Percentiles rank a stretch among this genome's conserved stretches.
These are phyloP conservation scores for Eurosta solidaginis DNA, from an alignment of 1,140 invertebrate species.

Conservation along the genomic window DNA sequence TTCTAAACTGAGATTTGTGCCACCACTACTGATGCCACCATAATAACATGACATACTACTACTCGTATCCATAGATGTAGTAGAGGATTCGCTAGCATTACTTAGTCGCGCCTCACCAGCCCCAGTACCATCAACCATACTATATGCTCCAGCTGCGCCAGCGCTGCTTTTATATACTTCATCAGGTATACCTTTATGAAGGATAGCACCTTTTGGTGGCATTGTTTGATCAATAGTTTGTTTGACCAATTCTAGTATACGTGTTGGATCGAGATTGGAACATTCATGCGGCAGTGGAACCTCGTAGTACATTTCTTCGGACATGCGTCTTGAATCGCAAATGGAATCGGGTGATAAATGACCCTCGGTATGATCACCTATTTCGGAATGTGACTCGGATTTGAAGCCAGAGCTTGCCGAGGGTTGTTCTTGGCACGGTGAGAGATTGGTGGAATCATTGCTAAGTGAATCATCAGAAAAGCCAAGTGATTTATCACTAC, in stretches of 20 bases:
- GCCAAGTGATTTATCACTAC: conserved; percentile 67
- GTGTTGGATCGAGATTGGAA: conserved; percentile 74
- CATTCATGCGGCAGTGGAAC: conserved; percentile 79
- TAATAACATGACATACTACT: neutral
- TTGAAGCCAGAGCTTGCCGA: conserved; percentile 59
- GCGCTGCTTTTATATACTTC: conserved; percentile 47
- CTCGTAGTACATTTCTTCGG: conserved; percentile 66
- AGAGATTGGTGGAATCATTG: conserved; percentile 65
- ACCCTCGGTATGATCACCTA: conserved; percentile 57
- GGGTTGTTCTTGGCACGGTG: conserved; percentile 58
- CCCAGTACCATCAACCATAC: too few species aligned
- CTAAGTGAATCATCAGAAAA: conserved; percentile 72
- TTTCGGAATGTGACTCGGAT: conserved; percentile 58
- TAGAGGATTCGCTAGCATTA: neutral
- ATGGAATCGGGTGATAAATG: conserved; percentile 57
- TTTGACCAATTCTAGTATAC: conserved; percentile 82
- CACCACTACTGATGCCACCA: conserved; percentile 38
- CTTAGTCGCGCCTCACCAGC: neutral
- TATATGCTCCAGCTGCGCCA: conserved; percentile 41
- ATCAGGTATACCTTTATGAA: conserved; percentile 56
- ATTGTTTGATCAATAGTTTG: conserved; percentile 79
- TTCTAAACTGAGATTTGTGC: conserved; percentile 70
- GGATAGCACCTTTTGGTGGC: conserved; percentile 74
- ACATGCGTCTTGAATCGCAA: conserved; percentile 57
- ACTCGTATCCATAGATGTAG: neutral